Conservation (phyloP, 2,113 vertebrate species). For the Cinclus cinclus region DNA sequence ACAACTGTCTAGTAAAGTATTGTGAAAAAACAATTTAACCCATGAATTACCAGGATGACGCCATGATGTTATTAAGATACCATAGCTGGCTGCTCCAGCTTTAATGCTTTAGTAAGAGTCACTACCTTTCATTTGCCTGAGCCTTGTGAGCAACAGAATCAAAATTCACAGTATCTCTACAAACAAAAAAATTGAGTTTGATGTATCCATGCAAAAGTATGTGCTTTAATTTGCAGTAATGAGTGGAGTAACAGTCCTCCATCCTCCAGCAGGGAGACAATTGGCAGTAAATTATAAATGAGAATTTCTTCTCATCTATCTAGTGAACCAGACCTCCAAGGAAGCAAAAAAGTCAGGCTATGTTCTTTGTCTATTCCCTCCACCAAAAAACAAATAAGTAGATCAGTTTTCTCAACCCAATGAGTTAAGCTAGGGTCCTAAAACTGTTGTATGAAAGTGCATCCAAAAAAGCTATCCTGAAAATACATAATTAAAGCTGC, state of each 20-base stretch:
- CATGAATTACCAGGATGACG: background rate
- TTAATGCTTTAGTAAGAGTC: background rate
- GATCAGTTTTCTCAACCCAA: background rate
- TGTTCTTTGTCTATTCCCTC: background rate
- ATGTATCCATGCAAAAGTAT: background rate
- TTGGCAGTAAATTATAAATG: background rate
- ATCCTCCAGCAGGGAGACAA: background rate
- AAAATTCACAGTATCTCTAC: background rate
- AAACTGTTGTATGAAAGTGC: background rate
- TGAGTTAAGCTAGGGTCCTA: accelerated
- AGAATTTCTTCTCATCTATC: background rate
- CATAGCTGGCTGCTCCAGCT: background rate
- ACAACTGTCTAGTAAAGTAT: background rate
- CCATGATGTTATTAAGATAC: background rate
- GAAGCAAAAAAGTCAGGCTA: background rate
- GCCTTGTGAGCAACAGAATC: background rate
- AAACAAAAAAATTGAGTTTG: background rate
- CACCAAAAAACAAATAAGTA: background rate
- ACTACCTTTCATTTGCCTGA: background rate
- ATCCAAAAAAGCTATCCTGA: background rate
- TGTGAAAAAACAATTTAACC: background rate
- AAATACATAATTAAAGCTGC: conserved; percentile 12
- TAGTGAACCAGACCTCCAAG: background rate
- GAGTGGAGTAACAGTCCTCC: background rate
- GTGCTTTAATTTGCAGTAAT: background rate